These are phyloP conservation scores for Hyles lineata DNA, from an alignment of 2,888 invertebrate species.

Conservation along the genomic window DNA sequence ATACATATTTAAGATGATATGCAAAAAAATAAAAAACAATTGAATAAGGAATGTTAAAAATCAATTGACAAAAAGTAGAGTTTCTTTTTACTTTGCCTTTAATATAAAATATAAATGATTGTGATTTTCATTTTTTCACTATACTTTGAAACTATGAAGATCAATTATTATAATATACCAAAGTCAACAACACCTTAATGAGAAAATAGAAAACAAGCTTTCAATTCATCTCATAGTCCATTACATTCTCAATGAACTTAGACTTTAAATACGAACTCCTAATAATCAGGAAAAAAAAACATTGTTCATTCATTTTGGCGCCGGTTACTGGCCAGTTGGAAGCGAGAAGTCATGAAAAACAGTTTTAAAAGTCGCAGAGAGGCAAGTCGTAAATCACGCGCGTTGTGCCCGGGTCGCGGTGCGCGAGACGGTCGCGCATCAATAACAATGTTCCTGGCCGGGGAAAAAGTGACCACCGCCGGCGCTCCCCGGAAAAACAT, in stretches of 20 bases:
- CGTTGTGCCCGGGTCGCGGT: constrained; percentile 55
- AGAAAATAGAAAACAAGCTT: constrained; percentile 18
- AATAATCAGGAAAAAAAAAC: constrained; percentile 65
- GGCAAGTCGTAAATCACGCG: constrained; percentile 75
- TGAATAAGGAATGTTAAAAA: no score
- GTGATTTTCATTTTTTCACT: no score
- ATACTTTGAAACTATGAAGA: background rate
- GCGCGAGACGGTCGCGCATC: constrained; percentile 55
- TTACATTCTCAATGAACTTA: constrained; percentile 47
- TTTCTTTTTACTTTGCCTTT: no score
- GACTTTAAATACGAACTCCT: constrained; percentile 51
- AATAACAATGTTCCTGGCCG: constrained; percentile 68
- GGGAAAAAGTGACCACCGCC: constrained; percentile 80
- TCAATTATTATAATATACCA: background rate
- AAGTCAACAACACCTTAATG: background rate
- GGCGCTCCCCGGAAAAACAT: constrained; percentile 71
- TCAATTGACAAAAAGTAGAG: no score
- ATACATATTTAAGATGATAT: no score
- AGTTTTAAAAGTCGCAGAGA: constrained; percentile 69
- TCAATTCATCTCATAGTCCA: constrained; percentile 35
- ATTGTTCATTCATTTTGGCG: constrained; percentile 79
- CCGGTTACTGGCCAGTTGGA: constrained; percentile 74
- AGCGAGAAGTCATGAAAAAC: constrained; percentile 76
- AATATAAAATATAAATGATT: no score
- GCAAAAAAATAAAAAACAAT: no score